Percentiles rank a stretch among this genome's conserved stretches.
Evolutionary conservation across 2,888 invertebrate genomes (phyloP).

Genomic region (Ashinkailepas kermadecensis): DNA sequence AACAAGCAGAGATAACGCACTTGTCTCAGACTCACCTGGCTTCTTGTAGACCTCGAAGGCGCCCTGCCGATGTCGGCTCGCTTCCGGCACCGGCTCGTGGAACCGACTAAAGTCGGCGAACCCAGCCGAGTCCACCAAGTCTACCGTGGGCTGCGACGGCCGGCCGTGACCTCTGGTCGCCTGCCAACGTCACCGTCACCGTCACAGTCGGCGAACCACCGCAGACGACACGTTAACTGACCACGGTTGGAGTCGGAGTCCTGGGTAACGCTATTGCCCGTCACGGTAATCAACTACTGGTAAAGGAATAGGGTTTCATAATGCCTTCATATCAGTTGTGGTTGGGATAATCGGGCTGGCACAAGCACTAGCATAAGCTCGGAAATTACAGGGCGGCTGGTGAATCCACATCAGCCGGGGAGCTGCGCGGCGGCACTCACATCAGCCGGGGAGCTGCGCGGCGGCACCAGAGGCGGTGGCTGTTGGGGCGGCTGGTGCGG

Average conservation of each 20-base stretch:
- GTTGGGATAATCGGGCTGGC: too few relatives aligned
- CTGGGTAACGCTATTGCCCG: too few relatives aligned
- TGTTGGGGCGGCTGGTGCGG: background rate
- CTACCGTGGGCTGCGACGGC: background rate
- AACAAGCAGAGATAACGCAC: too few relatives aligned
- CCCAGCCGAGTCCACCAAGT: background rate
- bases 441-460: constrained; percentile 6
- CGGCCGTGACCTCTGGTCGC: background rate
- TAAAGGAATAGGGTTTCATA: too few relatives aligned
- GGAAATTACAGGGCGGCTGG: too few relatives aligned
- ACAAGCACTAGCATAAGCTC: too few relatives aligned
- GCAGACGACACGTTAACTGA: too few relatives aligned
- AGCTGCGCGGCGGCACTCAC: background rate
- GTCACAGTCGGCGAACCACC: background rate
- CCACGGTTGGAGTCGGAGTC: too few relatives aligned
- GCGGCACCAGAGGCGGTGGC: constrained; percentile 10
- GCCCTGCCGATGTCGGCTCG: background rate
- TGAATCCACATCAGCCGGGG: too few relatives aligned
- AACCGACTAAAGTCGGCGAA: constrained; percentile 14
- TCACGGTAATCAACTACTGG: too few relatives aligned
- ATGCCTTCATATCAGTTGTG: too few relatives aligned
- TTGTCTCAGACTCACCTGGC: background rate
- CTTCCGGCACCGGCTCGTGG: background rate
- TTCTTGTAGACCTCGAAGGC: constrained; percentile 21
- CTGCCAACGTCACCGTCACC: background rate